phyloP scores from a whole-genome alignment of 2,113 vertebrate genomes.

The Romanogobio albipinnatus region DNA sequence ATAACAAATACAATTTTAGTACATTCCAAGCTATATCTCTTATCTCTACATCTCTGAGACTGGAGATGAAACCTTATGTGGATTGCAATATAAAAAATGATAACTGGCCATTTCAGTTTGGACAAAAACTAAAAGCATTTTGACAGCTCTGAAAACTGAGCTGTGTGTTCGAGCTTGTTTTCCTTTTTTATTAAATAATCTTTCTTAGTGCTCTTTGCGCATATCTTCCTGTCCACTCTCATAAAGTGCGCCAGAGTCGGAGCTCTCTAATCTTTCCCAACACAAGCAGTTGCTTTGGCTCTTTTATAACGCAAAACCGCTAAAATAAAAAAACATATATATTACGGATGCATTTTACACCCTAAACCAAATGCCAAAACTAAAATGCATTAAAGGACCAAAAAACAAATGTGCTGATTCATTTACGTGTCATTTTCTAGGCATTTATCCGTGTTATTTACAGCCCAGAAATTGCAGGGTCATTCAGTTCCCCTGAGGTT shows the following conservation, averaged over 20 bases:
- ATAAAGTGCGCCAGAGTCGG: background rate
- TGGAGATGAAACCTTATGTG: background rate
- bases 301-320: background rate
- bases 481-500: background rate
- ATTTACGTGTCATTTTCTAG: slow-evolving; percentile 3
- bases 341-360: background rate
- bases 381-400: background rate
- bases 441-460: background rate
- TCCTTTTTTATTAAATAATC: slow-evolving; percentile 16
- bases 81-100: background rate
- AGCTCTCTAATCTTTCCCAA: background rate
- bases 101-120: background rate
- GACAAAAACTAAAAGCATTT: slow-evolving; percentile 33
- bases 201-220: slow-evolving; percentile 4
- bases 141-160: slow-evolving; percentile 20
- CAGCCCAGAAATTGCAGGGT: slow-evolving; percentile 8
- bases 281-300: background rate
- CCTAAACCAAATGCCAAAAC: background rate
- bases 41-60: background rate
- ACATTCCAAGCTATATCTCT: background rate
- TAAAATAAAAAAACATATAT: slow-evolving; percentile 12
- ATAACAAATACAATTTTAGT: background rate
- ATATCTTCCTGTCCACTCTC: background rate
- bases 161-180: background rate
- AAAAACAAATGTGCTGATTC: background rate